Evolutionary conservation across 2,797 vertebrate species (phyloP).

Genomic region (Phrynocephalus forsythii): DNA sequence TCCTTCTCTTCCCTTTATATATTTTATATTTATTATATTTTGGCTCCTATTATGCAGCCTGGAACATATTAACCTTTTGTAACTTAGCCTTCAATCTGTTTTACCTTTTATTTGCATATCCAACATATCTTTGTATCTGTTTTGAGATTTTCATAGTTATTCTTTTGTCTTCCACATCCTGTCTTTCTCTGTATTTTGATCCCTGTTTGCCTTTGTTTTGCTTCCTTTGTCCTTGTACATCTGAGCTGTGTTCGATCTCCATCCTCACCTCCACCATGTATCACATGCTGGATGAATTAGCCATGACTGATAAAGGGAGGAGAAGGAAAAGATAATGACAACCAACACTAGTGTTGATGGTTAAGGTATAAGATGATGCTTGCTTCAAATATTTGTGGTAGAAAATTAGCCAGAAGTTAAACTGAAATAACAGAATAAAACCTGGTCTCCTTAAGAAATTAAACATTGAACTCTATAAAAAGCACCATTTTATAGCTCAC

Average conservation of each 20-base stretch:
- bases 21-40: background rate
- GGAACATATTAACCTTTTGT: background rate
- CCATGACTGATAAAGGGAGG: conserved; percentile 34
- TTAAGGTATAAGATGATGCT: conserved; percentile 37
- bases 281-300: background rate
- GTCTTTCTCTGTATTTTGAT: conserved; percentile 24
- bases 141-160: background rate
- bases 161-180: conserved; percentile 21
- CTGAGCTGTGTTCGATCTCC: conserved; percentile 43
- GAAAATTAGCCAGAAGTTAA: conserved; percentile 36
- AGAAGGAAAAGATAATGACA: conserved; percentile 37
- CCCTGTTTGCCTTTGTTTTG: conserved; percentile 13
- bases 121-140: background rate
- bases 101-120: background rate
- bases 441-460: conserved; percentile 32
- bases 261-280: background rate
- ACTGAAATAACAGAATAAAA: conserved; percentile 28
- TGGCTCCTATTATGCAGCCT: background rate
- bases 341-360: conserved; percentile 23
- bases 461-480: background rate
- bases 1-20: conserved; percentile 28
- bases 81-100: background rate
- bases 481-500: background rate
- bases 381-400: conserved; percentile 24
- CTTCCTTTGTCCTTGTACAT: conserved; percentile 7